Conservation (phyloP, 2,888 invertebrate genomes). For the Allygus modestus region DNA sequence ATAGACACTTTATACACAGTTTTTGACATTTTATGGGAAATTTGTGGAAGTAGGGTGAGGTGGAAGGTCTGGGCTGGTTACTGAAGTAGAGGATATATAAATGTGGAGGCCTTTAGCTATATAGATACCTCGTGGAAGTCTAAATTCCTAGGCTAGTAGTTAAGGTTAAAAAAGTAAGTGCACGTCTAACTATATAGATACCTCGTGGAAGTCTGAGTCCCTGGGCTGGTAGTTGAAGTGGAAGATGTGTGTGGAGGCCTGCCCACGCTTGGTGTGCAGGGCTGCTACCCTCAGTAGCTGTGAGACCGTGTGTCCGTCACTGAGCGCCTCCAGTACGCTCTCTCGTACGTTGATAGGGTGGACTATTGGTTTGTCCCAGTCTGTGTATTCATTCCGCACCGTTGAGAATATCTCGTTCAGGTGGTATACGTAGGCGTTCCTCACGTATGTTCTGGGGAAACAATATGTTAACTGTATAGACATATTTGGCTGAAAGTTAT, state of each 20-base stretch:
- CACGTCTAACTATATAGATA: slow-evolving; percentile 71
- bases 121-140: too few relatives aligned
- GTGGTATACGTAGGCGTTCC: slow-evolving; percentile 97
- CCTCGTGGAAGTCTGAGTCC: slow-evolving; percentile 88
- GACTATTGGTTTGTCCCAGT: slow-evolving; percentile 94
- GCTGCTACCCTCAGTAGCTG: slow-evolving; percentile 89
- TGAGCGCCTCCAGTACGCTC: slow-evolving; percentile 90
- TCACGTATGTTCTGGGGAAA: slow-evolving; percentile 86
- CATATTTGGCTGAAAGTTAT: too few relatives aligned
- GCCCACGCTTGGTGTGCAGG: slow-evolving; percentile 83
- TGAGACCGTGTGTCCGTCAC: slow-evolving; percentile 95
- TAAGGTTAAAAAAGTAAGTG: too few relatives aligned
- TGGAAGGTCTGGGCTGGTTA: too few relatives aligned
- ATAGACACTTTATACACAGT: too few relatives aligned
- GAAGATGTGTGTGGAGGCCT: slow-evolving; percentile 89
- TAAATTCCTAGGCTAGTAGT: too few relatives aligned
- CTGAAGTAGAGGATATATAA: too few relatives aligned
- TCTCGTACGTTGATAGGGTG: slow-evolving; percentile 92
- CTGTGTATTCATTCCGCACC: slow-evolving; percentile 95
- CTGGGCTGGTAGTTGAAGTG: slow-evolving; percentile 92
- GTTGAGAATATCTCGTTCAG: slow-evolving; percentile 97
- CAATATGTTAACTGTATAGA: too few relatives aligned
- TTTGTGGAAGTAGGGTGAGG: too few relatives aligned
- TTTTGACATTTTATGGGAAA: too few relatives aligned
- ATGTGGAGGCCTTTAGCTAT: too few relatives aligned